These are phyloP conservation scores for Copsychus sechellarum DNA, from an alignment of 2,113 vertebrate genomes.

Conservation along the genomic window DNA sequence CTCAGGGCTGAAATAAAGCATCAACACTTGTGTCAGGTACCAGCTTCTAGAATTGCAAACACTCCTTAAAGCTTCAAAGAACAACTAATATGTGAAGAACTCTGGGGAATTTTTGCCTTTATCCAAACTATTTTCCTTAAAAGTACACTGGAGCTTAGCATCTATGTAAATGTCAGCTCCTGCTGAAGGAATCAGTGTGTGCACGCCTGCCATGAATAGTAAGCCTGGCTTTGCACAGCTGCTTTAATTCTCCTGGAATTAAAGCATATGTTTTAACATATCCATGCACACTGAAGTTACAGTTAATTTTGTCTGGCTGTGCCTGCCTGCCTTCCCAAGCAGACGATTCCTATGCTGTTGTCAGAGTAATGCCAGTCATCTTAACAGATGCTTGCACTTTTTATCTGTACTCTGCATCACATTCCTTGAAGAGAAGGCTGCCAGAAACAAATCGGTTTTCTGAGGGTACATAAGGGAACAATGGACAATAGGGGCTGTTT, in stretches of 20 bases:
- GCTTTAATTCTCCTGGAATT: not conserved
- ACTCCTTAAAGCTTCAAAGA: not conserved
- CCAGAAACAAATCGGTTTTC: slow-evolving; percentile 38
- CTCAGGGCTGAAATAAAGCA: not conserved
- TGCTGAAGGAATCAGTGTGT: not conserved
- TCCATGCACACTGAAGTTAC: not conserved
- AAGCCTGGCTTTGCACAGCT: not conserved
- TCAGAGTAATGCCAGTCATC: slow-evolving; percentile 8
- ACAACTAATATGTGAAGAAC: not conserved
- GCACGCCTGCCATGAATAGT: not conserved
- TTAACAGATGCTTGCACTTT: not conserved
- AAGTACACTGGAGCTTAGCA: not conserved
- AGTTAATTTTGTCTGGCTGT: not conserved
- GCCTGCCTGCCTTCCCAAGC: not conserved
- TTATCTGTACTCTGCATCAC: slow-evolving; percentile 31
- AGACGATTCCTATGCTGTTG: not conserved
- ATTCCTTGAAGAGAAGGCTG: slow-evolving; percentile 20
- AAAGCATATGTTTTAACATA: not conserved
- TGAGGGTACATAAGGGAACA: slow-evolving; percentile 35
- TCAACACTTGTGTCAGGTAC: not conserved
- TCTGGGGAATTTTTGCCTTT: fast-evolving
- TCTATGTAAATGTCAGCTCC: not conserved
- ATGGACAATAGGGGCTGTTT: slow-evolving; percentile 50
- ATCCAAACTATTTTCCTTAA: not conserved
- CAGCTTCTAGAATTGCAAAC: not conserved